Conservation (phyloP, 2,888 invertebrate genomes). For the Furcula furcula region DNA sequence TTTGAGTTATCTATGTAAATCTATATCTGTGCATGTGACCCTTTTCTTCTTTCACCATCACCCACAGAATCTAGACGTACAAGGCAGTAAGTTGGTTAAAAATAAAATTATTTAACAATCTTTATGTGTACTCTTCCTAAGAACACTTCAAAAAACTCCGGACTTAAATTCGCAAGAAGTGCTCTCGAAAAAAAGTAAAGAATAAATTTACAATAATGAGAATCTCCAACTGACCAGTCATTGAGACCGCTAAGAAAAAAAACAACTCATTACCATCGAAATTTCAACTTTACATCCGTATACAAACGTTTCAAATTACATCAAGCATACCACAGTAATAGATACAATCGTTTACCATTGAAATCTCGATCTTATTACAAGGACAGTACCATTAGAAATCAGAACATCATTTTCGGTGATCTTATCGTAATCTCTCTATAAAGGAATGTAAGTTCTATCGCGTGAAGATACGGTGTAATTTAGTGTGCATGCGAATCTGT, state of each 20-base stretch:
- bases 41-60: too few species aligned
- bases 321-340: neutral
- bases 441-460: constrained; percentile 9
- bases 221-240: constrained; percentile 47
- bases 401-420: neutral
- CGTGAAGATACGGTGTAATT: constrained; percentile 22
- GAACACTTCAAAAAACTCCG: neutral
- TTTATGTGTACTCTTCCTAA: too few species aligned
- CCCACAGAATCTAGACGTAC: too few species aligned
- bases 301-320: neutral
- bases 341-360: constrained; percentile 8
- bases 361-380: constrained; percentile 15
- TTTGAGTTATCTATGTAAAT: too few species aligned
- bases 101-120: too few species aligned
- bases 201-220: constrained; percentile 35
- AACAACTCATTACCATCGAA: constrained; percentile 26
- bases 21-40: too few species aligned
- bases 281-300: constrained; percentile 22
- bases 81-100: too few species aligned
- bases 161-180: constrained; percentile 15
- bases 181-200: constrained; percentile 30
- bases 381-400: neutral
- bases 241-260: constrained; percentile 57
- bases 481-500: constrained; percentile 13
- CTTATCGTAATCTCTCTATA: neutral